Evolutionary conservation across 2,888 invertebrate genomes (phyloP), one percentile per base, ranked within the genome.

Genomic region (Iselma pallidipennis): DNA sequence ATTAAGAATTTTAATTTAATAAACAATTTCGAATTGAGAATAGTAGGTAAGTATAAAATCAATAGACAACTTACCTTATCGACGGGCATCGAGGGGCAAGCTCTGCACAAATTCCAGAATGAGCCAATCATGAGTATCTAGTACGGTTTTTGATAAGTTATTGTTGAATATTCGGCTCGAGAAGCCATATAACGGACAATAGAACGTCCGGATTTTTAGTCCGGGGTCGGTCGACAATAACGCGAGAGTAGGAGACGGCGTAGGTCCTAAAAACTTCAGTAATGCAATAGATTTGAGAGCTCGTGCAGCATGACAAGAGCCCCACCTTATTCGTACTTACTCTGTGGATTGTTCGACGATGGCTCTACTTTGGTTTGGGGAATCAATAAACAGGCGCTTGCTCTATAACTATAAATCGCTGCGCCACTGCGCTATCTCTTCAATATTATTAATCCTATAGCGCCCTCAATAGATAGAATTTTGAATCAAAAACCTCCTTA

Each of bases 21-120:
- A 33, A 4, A 3, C 16, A 42, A 42, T 42, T 6, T 9, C 9
- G 9, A 14, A 33, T 14, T 14, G 16, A 9, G 2, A 9, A 42
- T 9, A 33, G 5, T 14, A 14, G 7, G 19, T 3, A 42, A 42
- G 6, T 5, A 33, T 33, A 4, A 5, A 14, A 33, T 14, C 19
- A 31, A 37, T 37, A 59, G n/a, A 33, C n/a, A 49, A 66, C 85
- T 87, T 85, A 95, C 95, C 94, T 95, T 95, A 88, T 95, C 95
- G 83, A 94, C 92, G 84, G 95, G 94, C 94, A 95, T 94, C 85
- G 94, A 94, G 83, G 95, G 95, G 87, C 95, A 95, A 87, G 95
- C 94, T 85, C 95, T 91, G 87, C 95, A 95, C 87, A 95, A 87
- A 87, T 95, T 95, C 94, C 95, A 95, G 87, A 95, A 95, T 87